phyloP scores from a whole-genome alignment of 1,140 invertebrate genomes.

The Meloidogyne exigua region DNA sequence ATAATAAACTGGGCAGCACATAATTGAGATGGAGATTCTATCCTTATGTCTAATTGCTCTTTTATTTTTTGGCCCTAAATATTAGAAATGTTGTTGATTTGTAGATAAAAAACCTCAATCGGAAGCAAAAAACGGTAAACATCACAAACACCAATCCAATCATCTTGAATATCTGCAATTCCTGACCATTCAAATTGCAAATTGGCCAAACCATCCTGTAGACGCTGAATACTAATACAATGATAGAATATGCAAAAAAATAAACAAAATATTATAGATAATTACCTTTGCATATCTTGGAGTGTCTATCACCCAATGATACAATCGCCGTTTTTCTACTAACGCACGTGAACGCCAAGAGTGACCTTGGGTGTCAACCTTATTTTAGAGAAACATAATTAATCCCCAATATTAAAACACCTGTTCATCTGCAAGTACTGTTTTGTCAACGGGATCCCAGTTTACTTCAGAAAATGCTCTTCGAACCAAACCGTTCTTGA shows the following conservation, averaged over 20 bases:
- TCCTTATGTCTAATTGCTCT: conserved; percentile 48
- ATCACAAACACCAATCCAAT: conserved; percentile 92
- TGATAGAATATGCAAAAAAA: conserved; percentile 22
- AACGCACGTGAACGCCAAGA: conserved; percentile 95
- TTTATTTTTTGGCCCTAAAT: neutral
- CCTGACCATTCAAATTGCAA: conserved; percentile 72
- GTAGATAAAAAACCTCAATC: conserved; percentile 63
- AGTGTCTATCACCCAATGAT: conserved; percentile 92
- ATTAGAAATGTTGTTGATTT: neutral
- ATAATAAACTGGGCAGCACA: conserved; percentile 50
- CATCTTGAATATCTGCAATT: conserved; percentile 81
- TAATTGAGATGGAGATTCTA: conserved; percentile 44
- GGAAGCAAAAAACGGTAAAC: conserved; percentile 77
- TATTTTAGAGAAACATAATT: neutral
- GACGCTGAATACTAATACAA: conserved; percentile 58
- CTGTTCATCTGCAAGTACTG: conserved; percentile 96
- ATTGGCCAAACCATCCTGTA: conserved; percentile 75
- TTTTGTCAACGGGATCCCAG: conserved; percentile 97
- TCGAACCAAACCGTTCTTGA: conserved; percentile 70
- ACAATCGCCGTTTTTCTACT: conserved; percentile 83
- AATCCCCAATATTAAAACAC: neutral
- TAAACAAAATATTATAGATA: neutral
- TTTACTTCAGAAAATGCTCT: conserved; percentile 76
- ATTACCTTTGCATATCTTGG: conserved; percentile 79
- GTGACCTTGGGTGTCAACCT: conserved; percentile 79